These are phyloP conservation scores for Loxodonta africana DNA, from an alignment of 2,113 vertebrate species.

Conservation along the genomic window DNA sequence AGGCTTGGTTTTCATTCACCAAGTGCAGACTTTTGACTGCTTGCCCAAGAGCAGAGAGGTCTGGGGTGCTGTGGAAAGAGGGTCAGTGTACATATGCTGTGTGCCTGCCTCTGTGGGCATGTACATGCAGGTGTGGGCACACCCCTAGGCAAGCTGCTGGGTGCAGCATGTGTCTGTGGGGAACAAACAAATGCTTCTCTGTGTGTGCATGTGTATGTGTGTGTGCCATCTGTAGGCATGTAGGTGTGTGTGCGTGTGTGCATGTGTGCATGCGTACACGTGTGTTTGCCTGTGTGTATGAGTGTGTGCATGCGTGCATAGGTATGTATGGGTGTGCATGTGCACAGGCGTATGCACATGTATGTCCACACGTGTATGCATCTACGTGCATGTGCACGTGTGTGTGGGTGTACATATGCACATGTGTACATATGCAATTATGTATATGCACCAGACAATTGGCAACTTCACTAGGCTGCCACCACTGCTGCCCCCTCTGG, in stretches of 20 bases:
- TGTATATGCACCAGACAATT: neutral
- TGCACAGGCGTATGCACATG: too few relatives aligned
- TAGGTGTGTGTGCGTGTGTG: too few relatives aligned
- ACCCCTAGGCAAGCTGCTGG: neutral
- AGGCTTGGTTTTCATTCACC: conserved; percentile 13
- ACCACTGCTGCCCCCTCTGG: neutral
- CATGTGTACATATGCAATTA: neutral
- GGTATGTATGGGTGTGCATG: too few relatives aligned
- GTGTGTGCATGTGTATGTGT: neutral
- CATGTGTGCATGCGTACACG: neutral
- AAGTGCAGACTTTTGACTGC: neutral
- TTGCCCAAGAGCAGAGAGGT: neutral
- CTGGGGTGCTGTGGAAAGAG: neutral
- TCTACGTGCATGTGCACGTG: too few relatives aligned
- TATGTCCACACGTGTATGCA: too few relatives aligned
- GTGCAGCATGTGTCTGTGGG: neutral
- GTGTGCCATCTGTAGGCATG: too few relatives aligned
- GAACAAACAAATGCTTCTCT: neutral
- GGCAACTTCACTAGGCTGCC: conserved; percentile 4
- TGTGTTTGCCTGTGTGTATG: too few relatives aligned
- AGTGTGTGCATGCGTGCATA: too few relatives aligned
- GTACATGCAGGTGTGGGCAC: neutral
- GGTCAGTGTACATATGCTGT: neutral
- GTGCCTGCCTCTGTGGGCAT: neutral
- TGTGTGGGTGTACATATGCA: too few relatives aligned